Conservation (phyloP, 2,113 vertebrate species). For the Colinus virginianus region DNA sequence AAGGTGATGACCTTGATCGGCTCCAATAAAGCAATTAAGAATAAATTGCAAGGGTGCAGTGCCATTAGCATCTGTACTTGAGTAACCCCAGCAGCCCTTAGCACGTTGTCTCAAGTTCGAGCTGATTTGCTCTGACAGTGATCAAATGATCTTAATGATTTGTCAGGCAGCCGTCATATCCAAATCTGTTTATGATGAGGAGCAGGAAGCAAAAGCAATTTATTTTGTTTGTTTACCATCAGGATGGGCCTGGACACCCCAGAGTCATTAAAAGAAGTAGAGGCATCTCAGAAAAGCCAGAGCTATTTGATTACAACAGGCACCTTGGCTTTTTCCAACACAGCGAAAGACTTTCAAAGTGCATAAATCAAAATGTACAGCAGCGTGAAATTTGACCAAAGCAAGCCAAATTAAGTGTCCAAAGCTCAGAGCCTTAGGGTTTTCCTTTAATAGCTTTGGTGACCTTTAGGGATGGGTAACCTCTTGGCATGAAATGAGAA, state of each 20-base stretch:
- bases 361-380: slow-evolving; percentile 45
- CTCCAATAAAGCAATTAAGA: background rate
- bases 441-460: slow-evolving; percentile 39
- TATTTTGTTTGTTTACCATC: slow-evolving; percentile 39
- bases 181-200: slow-evolving; percentile 5
- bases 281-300: background rate
- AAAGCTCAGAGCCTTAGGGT: background rate
- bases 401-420: slow-evolving; percentile 51
- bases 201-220: slow-evolving; percentile 42
- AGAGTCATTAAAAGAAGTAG: slow-evolving; percentile 26
- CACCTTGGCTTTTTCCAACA: background rate
- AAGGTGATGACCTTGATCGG: background rate
- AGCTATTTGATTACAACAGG: slow-evolving; percentile 36
- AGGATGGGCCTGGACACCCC: background rate
- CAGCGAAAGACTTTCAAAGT: slow-evolving; percentile 23
- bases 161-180: slow-evolving; percentile 34
- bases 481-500: slow-evolving; percentile 8
- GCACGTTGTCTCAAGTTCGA: background rate
- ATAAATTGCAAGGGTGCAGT: background rate
- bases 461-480: slow-evolving; percentile 32
- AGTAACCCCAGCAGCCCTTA: background rate
- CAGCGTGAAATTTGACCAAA: slow-evolving; percentile 53
- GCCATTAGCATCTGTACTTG: background rate
- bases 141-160: slow-evolving; percentile 45
- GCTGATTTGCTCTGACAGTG: slow-evolving; percentile 39